These are phyloP conservation scores for Chouioia cunea DNA, from an alignment of 2,888 invertebrate species.

Conservation along the genomic window DNA sequence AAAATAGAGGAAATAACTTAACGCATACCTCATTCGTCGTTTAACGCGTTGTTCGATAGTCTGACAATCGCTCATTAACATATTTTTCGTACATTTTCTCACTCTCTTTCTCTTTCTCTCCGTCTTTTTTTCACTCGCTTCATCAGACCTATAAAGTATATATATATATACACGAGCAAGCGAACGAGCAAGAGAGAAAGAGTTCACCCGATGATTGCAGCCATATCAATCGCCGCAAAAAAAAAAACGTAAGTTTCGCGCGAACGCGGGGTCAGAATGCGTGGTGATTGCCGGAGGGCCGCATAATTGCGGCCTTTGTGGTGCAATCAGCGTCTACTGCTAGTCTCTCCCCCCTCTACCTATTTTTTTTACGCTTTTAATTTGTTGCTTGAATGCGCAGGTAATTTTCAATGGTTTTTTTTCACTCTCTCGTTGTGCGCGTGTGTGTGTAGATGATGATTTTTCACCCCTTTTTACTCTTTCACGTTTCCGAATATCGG, in stretches of 20 bases:
- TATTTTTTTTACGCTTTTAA: constrained; percentile 46
- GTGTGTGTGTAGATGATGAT: not conserved
- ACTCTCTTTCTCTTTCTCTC: not conserved
- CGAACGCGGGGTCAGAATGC: constrained; percentile 66
- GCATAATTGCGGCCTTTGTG: constrained; percentile 70
- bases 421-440: not conserved
- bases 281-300: constrained; percentile 69
- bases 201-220: constrained; percentile 16
- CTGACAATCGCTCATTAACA: constrained; percentile 67
- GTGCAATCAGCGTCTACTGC: constrained; percentile 68
- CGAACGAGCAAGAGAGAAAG: constrained; percentile 28
- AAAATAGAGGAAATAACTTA: constrained; percentile 34
- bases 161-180: too few species aligned
- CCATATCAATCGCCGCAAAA: not conserved
- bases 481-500: constrained; percentile 24
- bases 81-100: constrained; percentile 57
- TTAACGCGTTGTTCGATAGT: constrained; percentile 43
- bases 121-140: not conserved
- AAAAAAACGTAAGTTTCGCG: constrained; percentile 17
- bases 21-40: constrained; percentile 25
- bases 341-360: constrained; percentile 41
- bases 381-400: not conserved
- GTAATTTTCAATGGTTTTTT: not conserved
- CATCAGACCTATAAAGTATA: constrained; percentile 14
- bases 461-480: not conserved